A percentile compares a stretch with the other conserved stretches of the same genome.
These are phyloP conservation scores for Naso thynnoides DNA, from an alignment of 2,797 vertebrate genomes.

Conservation along the genomic window DNA sequence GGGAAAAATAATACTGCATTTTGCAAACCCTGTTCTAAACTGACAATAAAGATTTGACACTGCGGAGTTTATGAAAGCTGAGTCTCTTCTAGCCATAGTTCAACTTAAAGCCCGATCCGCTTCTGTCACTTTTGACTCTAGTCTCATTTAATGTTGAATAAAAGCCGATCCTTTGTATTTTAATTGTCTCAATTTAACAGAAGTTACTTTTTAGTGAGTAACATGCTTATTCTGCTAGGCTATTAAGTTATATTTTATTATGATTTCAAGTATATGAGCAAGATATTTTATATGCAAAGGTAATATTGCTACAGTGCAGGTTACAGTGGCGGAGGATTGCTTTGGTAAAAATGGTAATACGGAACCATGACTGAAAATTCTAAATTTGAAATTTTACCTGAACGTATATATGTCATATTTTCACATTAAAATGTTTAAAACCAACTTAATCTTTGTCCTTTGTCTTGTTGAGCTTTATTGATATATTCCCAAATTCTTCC, in stretches of 20 bases:
- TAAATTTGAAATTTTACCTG: not conserved
- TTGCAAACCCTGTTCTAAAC: conserved; percentile 13
- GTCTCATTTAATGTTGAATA: not conserved
- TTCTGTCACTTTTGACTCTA: not conserved
- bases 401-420: no score
- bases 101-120: not conserved
- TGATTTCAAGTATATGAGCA: not conserved
- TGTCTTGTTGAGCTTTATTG: no score
- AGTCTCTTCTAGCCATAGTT: conserved; percentile 2
- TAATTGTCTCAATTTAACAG: not conserved
- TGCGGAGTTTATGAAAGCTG: not conserved
- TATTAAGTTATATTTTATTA: conserved; percentile 1
- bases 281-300: not conserved
- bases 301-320: not conserved
- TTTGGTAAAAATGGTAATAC: not conserved
- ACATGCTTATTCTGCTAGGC: not conserved
- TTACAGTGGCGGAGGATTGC: not conserved
- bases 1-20: not conserved
- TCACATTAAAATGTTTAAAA: no score
- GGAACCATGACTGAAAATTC: not conserved
- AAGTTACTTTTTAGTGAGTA: not conserved
- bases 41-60: not conserved
- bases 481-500: no score
- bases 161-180: not conserved
- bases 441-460: no score